phyloP scores from a whole-genome alignment of 2,888 invertebrate species.

The Lampropteryx suffumata region DNA sequence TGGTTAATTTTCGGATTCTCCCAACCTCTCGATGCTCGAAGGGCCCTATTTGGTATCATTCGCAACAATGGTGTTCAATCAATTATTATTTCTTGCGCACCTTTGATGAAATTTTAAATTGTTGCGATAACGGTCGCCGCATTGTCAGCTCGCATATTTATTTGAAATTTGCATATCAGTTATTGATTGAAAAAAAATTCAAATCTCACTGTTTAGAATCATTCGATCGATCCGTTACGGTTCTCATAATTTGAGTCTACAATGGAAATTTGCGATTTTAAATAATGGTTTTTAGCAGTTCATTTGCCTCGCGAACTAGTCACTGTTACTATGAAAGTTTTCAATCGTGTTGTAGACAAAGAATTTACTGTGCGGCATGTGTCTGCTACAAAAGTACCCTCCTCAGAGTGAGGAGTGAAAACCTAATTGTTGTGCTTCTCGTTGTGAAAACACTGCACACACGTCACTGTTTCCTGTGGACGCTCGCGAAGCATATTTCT shows the following conservation, averaged over 20 bases:
- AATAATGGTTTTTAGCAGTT: constrained; percentile 56
- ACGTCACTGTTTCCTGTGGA: constrained; percentile 67
- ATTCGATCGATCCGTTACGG: constrained; percentile 77
- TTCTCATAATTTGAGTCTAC: constrained; percentile 61
- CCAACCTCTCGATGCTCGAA: constrained; percentile 64
- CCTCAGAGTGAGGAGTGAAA: constrained; percentile 61
- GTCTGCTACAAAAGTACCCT: constrained; percentile 69
- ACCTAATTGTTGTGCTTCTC: constrained; percentile 71
- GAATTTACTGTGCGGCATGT: constrained; percentile 49
- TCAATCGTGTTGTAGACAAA: constrained; percentile 56
- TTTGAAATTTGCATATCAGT: constrained; percentile 78
- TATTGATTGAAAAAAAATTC: constrained; percentile 82
- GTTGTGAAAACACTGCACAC: constrained; percentile 71
- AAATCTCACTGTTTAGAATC: constrained; percentile 69
- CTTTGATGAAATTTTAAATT: constrained; percentile 79
- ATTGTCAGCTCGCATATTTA: constrained; percentile 65
- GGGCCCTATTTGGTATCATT: constrained; percentile 65
- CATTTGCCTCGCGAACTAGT: constrained; percentile 45
- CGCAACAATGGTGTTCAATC: constrained; percentile 74
- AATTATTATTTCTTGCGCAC: constrained; percentile 79
- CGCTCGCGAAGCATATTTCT: constrained; percentile 66
- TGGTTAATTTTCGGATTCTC: constrained; percentile 81
- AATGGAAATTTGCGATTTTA: constrained; percentile 57
- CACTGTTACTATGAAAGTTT: constrained; percentile 48
- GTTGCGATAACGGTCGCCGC: constrained; percentile 76